Evolutionary conservation across 2,113 vertebrate species (phyloP).

Genomic region (Chamaea fasciata): DNA sequence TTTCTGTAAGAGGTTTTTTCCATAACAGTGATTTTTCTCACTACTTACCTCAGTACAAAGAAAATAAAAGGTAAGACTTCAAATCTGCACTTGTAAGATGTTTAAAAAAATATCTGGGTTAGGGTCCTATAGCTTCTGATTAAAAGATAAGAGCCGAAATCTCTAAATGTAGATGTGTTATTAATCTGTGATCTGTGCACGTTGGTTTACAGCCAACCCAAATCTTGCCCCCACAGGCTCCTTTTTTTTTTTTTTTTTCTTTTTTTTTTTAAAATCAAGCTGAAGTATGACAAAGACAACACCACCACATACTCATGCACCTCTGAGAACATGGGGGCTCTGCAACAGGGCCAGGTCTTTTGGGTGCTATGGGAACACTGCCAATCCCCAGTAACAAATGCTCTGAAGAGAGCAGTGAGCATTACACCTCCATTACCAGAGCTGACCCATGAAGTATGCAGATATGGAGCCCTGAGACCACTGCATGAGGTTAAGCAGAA

Average conservation of each 20-base stretch:
- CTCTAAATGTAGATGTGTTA: conserved; percentile 60
- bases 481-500: background rate
- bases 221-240: conserved; percentile 1
- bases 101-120: conserved; percentile 52
- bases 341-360: background rate
- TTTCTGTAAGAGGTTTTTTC: conserved; percentile 14
- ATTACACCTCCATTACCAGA: background rate
- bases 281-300: background rate
- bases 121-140: conserved; percentile 59
- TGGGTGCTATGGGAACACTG: background rate
- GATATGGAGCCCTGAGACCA: background rate
- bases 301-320: background rate
- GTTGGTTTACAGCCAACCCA: conserved; percentile 35
- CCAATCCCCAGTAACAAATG: background rate
- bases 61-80: conserved; percentile 61
- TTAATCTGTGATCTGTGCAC: conserved; percentile 25
- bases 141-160: conserved; percentile 63
- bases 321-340: background rate
- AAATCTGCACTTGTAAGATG: conserved; percentile 67
- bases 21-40: conserved; percentile 38
- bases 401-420: background rate
- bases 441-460: background rate
- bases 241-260: background rate
- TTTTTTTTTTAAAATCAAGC: background rate
- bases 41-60: conserved; percentile 54